Conservation (phyloP, 2,888 invertebrate species). For the Noctua janthina region DNA sequence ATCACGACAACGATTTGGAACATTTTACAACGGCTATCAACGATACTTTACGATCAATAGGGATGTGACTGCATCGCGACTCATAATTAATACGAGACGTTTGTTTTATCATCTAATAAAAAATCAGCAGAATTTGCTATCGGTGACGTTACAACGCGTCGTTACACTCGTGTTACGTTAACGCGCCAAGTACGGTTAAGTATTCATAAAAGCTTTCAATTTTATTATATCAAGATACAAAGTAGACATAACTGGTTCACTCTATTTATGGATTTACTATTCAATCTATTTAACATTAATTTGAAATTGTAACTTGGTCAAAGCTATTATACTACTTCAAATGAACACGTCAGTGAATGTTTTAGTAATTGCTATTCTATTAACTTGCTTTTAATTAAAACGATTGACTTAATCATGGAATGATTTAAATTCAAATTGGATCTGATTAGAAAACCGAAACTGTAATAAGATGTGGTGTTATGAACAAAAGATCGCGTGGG, state of each 20-base stretch:
- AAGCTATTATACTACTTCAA: slow-evolving; percentile 77
- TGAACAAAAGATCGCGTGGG: slow-evolving; percentile 68
- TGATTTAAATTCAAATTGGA: slow-evolving; percentile 64
- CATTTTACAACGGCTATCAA: slow-evolving; percentile 90
- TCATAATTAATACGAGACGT: slow-evolving; percentile 90
- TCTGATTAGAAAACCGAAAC: slow-evolving; percentile 70
- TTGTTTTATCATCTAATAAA: slow-evolving; percentile 90
- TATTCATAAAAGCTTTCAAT: slow-evolving; percentile 82
- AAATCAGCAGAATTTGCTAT: slow-evolving; percentile 83
- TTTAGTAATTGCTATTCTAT: slow-evolving; percentile 78
- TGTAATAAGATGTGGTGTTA: slow-evolving; percentile 67
- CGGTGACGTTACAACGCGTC: slow-evolving; percentile 78
- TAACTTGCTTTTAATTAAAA: slow-evolving; percentile 77
- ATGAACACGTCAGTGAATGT: slow-evolving; percentile 77
- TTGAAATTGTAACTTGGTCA: slow-evolving; percentile 75
- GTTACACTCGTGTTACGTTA: slow-evolving; percentile 75
- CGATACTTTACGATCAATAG: slow-evolving; percentile 88
- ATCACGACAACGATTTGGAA: slow-evolving; percentile 89
- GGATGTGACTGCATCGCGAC: slow-evolving; percentile 85
- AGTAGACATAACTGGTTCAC: slow-evolving; percentile 68
- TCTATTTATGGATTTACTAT: slow-evolving; percentile 53
- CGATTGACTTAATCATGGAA: slow-evolving; percentile 71
- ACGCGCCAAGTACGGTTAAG: slow-evolving; percentile 78
- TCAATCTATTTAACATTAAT: slow-evolving; percentile 71
- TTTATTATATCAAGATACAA: slow-evolving; percentile 74